phyloP scores from a whole-genome alignment of 2,797 vertebrate genomes.

The Hafferia zeledoni region DNA sequence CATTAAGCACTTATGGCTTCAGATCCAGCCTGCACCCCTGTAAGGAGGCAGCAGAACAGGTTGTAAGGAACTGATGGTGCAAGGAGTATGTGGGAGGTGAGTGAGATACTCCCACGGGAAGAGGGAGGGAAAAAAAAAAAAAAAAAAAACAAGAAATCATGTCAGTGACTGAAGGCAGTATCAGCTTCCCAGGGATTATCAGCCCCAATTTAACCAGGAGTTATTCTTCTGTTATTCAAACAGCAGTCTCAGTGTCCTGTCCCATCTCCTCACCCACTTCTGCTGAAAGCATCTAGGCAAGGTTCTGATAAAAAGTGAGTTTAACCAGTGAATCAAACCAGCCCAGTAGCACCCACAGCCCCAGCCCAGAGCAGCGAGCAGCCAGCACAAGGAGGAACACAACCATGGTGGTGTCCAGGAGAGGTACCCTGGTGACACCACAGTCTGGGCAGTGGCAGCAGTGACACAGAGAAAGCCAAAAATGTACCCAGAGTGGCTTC shows the following conservation, averaged over 20 bases:
- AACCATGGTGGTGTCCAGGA: not conserved
- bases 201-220: not conserved
- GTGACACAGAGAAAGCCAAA: not conserved
- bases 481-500: not conserved
- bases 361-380: not conserved
- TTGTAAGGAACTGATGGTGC: not conserved
- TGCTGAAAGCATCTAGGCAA: not conserved
- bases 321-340: fast-evolving
- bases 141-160: not conserved
- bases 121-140: not conserved
- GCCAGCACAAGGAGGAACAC: not conserved
- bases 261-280: not conserved
- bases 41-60: not conserved
- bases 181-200: not conserved
- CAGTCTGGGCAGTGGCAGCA: not conserved
- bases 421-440: not conserved
- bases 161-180: not conserved
- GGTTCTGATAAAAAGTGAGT: not conserved
- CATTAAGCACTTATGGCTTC: not conserved
- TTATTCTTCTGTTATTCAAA: not conserved
- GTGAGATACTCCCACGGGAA: not conserved
- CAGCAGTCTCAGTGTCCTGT: not conserved
- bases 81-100: not conserved
- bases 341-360: not conserved
- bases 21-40: not conserved